These are phyloP conservation scores for Chascanopsetta lugubris DNA, from an alignment of 2,113 vertebrate species.

Conservation along the genomic window DNA sequence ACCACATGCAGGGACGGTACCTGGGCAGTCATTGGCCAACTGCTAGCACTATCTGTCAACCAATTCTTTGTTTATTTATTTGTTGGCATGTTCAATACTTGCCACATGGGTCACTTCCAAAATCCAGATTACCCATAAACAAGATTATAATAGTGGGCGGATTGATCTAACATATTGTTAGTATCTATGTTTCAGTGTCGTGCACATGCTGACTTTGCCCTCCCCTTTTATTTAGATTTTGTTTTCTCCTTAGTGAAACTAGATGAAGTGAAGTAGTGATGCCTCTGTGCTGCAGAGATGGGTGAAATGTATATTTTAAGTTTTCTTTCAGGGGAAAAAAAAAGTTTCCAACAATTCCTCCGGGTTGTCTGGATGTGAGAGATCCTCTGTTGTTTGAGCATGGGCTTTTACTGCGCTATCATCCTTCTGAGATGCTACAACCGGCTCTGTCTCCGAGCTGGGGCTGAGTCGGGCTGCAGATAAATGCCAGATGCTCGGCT, in stretches of 20 bases:
- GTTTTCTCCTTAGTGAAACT: background rate
- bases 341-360: slow-evolving; percentile 36
- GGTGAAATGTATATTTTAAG: background rate
- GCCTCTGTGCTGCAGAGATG: slow-evolving; percentile 7
- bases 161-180: no score
- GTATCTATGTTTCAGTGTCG: no score
- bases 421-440: slow-evolving; percentile 28
- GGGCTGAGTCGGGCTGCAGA: slow-evolving; percentile 40
- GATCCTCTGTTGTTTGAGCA: slow-evolving; percentile 44
- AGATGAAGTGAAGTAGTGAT: slow-evolving; percentile 40
- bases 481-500: slow-evolving; percentile 53
- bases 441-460: slow-evolving; percentile 41
- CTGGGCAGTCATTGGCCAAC: no score
- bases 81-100: no score
- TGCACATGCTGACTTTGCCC: background rate
- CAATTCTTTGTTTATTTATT: no score
- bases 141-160: no score
- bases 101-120: no score
- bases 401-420: slow-evolving; percentile 38
- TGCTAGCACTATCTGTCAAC: no score
- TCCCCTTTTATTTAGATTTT: slow-evolving; percentile 10
- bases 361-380: slow-evolving; percentile 42
- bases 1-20: no score
- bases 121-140: no score
- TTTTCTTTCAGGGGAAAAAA: background rate